Conservation (phyloP, 2,888 invertebrate species). For the Eupithecia vulgata region DNA sequence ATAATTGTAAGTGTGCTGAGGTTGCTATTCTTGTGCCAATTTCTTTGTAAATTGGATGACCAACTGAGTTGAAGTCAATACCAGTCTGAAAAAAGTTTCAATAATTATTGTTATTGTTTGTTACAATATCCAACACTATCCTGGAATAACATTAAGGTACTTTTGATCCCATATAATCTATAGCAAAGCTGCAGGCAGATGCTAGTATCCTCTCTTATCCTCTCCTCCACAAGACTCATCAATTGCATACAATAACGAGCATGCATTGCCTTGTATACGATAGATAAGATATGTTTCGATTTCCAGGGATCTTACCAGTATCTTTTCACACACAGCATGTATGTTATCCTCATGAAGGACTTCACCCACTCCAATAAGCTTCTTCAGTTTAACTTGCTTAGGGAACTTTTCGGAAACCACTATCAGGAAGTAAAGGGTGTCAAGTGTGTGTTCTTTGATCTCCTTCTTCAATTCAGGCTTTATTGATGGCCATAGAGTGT, state of each 20-base stretch:
- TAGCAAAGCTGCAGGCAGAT: not conserved
- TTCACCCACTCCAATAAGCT: slow-evolving; percentile 81
- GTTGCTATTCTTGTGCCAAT: slow-evolving; percentile 82
- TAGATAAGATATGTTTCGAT: not conserved
- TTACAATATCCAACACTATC: not conserved
- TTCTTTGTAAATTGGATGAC: slow-evolving; percentile 87
- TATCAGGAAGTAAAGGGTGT: slow-evolving; percentile 86
- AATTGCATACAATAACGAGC: not conserved
- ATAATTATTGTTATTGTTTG: slow-evolving; percentile 6
- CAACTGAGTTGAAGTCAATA: slow-evolving; percentile 81
- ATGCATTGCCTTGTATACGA: not conserved
- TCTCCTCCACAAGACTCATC: not conserved
- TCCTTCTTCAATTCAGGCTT: slow-evolving; percentile 85
- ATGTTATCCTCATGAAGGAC: slow-evolving; percentile 85
- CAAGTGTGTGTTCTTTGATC: slow-evolving; percentile 86
- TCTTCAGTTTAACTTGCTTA: slow-evolving; percentile 81
- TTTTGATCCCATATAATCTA: not conserved
- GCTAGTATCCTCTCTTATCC: not conserved
- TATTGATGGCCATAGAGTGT: slow-evolving; percentile 85
- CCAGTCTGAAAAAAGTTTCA: slow-evolving; percentile 82
- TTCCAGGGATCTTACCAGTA: slow-evolving; percentile 82
- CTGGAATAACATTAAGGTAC: not conserved
- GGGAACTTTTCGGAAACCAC: slow-evolving; percentile 70
- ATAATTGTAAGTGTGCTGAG: slow-evolving; percentile 78
- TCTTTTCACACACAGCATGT: slow-evolving; percentile 81